Conservation (phyloP, 2,113 vertebrate species). For the Ciconia maguari region DNA sequence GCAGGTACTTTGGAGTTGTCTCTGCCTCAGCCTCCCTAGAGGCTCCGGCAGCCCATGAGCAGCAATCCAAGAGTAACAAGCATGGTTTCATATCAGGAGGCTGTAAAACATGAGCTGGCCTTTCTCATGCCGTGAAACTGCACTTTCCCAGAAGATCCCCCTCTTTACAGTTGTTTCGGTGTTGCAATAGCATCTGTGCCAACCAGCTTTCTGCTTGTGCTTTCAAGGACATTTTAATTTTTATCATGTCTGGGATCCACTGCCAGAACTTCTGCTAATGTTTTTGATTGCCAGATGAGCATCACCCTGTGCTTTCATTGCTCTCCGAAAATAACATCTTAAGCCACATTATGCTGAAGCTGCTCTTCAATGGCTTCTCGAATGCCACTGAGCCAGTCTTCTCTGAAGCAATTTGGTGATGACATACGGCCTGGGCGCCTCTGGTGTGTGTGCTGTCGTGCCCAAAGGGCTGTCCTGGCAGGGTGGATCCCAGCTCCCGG, state of each 20-base stretch:
- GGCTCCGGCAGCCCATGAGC: not conserved
- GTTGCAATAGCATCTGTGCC: not conserved
- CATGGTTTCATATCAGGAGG: not conserved
- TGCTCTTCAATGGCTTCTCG: not conserved
- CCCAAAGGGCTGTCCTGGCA: not conserved
- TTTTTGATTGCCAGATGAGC: constrained; percentile 14
- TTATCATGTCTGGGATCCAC: not conserved
- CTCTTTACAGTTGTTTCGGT: not conserved
- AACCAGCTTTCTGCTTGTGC: constrained; percentile 1
- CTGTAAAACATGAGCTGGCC: not conserved
- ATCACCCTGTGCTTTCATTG: not conserved
- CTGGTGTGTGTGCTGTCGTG: not conserved
- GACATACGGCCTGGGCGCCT: not conserved
- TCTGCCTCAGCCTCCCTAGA: not conserved
- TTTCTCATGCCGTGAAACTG: not conserved
- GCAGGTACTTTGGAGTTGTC: no score
- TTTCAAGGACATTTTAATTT: constrained; percentile 37
- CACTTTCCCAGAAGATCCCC: not conserved
- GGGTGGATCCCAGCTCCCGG: not conserved
- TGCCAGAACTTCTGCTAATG: constrained; percentile 20
- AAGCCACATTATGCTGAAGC: constrained; percentile 14
- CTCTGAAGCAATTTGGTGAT: not conserved
- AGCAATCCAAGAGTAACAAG: not conserved
- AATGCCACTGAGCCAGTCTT: not conserved
- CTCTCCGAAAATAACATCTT: not conserved